Conservation (phyloP, 2,888 invertebrate genomes). For the Oxyteleia sp. region DNA sequence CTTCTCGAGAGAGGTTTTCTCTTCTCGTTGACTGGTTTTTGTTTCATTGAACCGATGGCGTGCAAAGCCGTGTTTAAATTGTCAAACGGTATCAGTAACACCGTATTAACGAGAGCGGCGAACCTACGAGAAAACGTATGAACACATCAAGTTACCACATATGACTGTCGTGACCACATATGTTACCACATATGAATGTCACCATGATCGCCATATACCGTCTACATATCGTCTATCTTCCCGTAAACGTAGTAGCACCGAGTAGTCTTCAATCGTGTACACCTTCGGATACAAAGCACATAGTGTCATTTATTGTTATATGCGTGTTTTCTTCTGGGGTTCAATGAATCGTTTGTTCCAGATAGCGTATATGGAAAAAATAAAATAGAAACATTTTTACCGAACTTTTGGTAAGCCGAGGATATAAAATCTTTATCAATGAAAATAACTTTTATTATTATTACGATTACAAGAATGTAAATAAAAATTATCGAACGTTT, state of each 20-base stretch:
- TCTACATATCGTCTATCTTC: conserved; percentile 4
- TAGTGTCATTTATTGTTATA: conserved; percentile 8
- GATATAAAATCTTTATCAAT: too few relatives aligned
- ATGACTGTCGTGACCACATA: conserved; percentile 7
- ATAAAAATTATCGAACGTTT: too few relatives aligned
- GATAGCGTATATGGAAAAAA: too few relatives aligned
- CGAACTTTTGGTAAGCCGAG: too few relatives aligned
- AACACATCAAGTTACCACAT: conserved; percentile 11
- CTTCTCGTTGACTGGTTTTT: neutral
- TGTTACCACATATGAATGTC: too few relatives aligned
- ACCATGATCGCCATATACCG: conserved; percentile 2
- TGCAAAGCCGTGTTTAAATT: neutral
- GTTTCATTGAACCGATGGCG: neutral
- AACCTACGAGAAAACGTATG: neutral
- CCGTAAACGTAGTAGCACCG: conserved; percentile 7
- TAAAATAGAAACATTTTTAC: too few relatives aligned
- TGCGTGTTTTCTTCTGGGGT: neutral
- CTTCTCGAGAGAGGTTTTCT: neutral
- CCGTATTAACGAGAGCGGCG: conserved; percentile 4
- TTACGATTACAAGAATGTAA: too few relatives aligned
- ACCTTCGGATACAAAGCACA: neutral
- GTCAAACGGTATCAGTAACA: conserved; percentile 10
- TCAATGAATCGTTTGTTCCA: conserved; percentile 9
- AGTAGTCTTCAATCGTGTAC: neutral
- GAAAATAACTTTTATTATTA: too few relatives aligned